A percentile compares a stretch with the other conserved stretches of the same genome.
These are phyloP conservation scores for Aegotheles bennettii DNA, from an alignment of 2,113 vertebrate genomes.

Conservation along the genomic window DNA sequence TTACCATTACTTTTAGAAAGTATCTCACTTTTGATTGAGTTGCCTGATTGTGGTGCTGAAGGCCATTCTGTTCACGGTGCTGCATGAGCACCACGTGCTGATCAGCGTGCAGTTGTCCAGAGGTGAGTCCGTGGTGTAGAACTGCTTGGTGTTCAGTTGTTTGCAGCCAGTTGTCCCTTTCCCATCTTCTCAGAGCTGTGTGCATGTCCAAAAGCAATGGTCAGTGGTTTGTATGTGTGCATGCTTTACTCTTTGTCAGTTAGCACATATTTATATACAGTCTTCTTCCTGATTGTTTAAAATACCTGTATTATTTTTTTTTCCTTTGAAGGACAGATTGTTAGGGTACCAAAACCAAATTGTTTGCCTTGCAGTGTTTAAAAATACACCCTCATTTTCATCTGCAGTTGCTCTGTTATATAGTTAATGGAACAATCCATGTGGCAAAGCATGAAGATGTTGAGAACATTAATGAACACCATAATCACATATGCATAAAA, in stretches of 20 bases:
- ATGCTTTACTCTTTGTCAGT: background rate
- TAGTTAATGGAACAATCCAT: background rate
- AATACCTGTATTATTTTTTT: background rate
- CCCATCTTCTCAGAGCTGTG: background rate
- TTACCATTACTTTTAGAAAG: too few species aligned
- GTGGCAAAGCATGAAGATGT: background rate
- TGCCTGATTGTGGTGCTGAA: too few species aligned
- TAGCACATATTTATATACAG: background rate
- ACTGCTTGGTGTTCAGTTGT: too few species aligned
- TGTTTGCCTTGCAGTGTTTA: background rate
- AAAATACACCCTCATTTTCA: background rate
- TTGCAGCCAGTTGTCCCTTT: too few species aligned
- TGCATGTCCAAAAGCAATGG: background rate
- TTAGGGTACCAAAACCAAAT: background rate
- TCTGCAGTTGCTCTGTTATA: background rate
- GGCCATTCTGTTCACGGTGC: too few species aligned
- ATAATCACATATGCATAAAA: accelerated
- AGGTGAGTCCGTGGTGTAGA: too few species aligned
- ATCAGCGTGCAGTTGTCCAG: too few species aligned
- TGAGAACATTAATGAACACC: background rate
- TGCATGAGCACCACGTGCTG: too few species aligned
- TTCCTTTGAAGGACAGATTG: background rate
- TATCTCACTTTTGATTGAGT: too few species aligned
- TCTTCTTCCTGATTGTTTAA: background rate
- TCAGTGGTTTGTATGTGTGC: background rate